Evolutionary conservation across 2,113 vertebrate species (phyloP).

Genomic region (Garra rufa): DNA sequence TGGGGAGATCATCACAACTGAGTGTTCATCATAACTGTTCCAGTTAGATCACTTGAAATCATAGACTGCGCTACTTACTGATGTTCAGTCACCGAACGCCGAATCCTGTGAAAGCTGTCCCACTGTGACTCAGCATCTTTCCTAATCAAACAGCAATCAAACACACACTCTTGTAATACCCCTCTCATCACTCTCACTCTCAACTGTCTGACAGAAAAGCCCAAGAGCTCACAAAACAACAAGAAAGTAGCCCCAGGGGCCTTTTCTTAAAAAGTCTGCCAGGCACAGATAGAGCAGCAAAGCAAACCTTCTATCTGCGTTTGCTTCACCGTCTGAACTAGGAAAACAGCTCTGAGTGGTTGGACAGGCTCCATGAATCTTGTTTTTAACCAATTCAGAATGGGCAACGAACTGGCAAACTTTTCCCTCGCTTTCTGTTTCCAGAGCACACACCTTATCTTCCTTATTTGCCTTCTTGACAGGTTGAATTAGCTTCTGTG

Average conservation of each 20-base stretch:
- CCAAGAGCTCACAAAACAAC: constrained; percentile 42
- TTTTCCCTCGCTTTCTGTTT: background rate
- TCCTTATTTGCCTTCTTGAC: background rate
- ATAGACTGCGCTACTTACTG: constrained; percentile 21
- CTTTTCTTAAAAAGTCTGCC: constrained; percentile 25
- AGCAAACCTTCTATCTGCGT: constrained; percentile 17
- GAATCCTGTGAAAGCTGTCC: constrained; percentile 11
- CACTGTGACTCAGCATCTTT: constrained; percentile 40
- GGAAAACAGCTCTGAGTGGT: constrained; percentile 31
- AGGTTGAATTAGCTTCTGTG: constrained; percentile 17
- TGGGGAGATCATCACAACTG: constrained; percentile 26
- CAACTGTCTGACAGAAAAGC: constrained; percentile 33
- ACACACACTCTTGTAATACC: constrained; percentile 4
- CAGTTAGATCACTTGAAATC: constrained; percentile 41
- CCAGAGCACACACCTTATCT: constrained; percentile 20
- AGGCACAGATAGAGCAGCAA: constrained; percentile 25
- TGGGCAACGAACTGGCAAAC: background rate
- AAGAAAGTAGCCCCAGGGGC: constrained; percentile 32
- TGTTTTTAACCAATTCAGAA: constrained; percentile 7
- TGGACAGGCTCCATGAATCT: constrained; percentile 11
- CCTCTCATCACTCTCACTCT: constrained; percentile 33
- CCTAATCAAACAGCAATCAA: constrained; percentile 48
- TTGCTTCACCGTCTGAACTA: constrained; percentile 10
- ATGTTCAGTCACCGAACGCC: constrained; percentile 18
- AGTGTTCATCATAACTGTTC: constrained; percentile 35